Percentiles rank a stretch among this genome's conserved stretches.
These are phyloP conservation scores for Tetramorium simillimum DNA, from an alignment of 1,140 invertebrate genomes.

Conservation along the genomic window DNA sequence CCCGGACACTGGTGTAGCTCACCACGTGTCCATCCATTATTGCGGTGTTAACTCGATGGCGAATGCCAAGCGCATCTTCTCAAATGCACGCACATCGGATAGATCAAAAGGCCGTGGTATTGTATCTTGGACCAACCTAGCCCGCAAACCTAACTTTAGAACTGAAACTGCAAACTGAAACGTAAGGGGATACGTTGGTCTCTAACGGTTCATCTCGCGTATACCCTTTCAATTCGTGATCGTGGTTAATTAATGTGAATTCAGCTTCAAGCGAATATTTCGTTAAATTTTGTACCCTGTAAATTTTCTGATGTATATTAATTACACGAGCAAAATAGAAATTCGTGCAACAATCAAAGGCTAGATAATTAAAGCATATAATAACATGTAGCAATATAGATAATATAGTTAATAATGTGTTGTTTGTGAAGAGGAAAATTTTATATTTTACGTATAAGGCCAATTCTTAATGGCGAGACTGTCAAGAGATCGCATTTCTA, in stretches of 20 bases:
- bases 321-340: not conserved
- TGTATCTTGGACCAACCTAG: not conserved
- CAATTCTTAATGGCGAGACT: conserved; percentile 8
- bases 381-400: not conserved
- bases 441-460: not conserved
- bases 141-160: conserved; percentile 20
- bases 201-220: not conserved
- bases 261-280: not conserved
- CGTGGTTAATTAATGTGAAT: not conserved
- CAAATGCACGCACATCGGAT: conserved; percentile 42
- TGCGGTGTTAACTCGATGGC: conserved; percentile 41
- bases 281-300: not conserved
- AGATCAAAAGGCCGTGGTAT: conserved; percentile 36
- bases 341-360: not conserved
- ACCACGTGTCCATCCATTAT: conserved; percentile 15
- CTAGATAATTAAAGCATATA: not conserved
- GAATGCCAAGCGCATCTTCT: conserved; percentile 43
- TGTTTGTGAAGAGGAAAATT: not conserved
- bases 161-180: not conserved
- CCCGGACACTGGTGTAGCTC: not conserved
- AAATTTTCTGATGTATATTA: not conserved
- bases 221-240: not conserved
- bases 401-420: not conserved
- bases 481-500: conserved; percentile 7
- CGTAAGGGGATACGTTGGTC: not conserved